Evolutionary conservation across 2,888 invertebrate genomes (phyloP).

Genomic region (Phaedon cochleariae): DNA sequence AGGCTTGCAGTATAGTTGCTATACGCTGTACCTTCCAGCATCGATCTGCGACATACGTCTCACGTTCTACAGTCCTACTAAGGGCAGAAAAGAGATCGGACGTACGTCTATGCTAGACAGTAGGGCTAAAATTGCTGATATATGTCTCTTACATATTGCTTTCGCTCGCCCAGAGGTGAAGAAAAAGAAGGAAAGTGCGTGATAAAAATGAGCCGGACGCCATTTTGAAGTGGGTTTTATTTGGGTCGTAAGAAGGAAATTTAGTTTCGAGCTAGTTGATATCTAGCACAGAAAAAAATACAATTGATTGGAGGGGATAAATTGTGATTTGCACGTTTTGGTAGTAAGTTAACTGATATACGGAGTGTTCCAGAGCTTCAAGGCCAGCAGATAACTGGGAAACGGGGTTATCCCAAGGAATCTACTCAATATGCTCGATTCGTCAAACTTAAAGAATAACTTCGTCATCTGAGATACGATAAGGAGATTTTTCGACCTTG

Average conservation of each 20-base stretch:
- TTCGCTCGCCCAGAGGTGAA: constrained; percentile 40
- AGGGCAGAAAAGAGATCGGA: constrained; percentile 11
- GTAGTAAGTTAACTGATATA: no score
- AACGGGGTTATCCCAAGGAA: no score
- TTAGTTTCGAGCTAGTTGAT: constrained; percentile 52
- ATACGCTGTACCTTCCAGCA: constrained; percentile 51
- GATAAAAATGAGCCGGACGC: constrained; percentile 58
- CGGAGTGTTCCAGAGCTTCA: no score
- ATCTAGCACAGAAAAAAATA: no score
- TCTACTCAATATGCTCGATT: no score
- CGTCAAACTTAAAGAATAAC: no score
- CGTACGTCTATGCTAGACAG: constrained; percentile 29
- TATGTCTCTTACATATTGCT: constrained; percentile 55
- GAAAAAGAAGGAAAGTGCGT: constrained; percentile 49
- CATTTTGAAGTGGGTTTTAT: constrained; percentile 59
- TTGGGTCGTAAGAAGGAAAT: constrained; percentile 57
- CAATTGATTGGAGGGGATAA: no score
- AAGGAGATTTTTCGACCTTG: no score
- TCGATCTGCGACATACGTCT: constrained; percentile 49
- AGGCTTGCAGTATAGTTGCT: constrained; percentile 55
- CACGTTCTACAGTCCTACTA: constrained; percentile 28
- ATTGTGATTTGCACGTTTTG: no score
- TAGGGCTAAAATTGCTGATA: constrained; percentile 52
- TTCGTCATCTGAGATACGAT: no score
- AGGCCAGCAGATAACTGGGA: no score